Evolutionary conservation across 1,140 invertebrate genomes (phyloP), one percentile per base, ranked within the genome.

Genomic region (Drosophila tani): DNA sequence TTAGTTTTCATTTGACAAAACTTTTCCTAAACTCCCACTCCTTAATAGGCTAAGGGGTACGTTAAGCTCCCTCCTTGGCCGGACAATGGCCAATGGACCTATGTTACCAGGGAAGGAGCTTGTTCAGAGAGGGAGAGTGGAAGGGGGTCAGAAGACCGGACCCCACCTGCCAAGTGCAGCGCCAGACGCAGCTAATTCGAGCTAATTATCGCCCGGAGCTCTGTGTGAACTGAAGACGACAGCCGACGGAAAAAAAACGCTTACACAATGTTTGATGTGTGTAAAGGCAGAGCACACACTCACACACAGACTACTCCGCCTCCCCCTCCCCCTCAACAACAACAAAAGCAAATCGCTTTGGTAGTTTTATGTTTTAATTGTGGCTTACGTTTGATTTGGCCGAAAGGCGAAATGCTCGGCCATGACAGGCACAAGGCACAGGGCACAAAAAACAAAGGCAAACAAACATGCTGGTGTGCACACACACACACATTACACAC

Each of bases 351-450:
- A 50, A 68, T 51, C 68, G 69, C 50, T 68, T 58, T 67, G 67
- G 67, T 77, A 77, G 82, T 84, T 84, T 84, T 80, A 86, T 86
- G 84, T 83, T 86, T 86, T 88, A 86, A 86, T 86, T 86, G 83
- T 88, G 84, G 84, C 83, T 88, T 88, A 88, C 83, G 80, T 86
- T 86, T 86, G 84, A 86, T 86, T 86, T 86, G 81, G 76, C 83
- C 83, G 87, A 74, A 67, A 73, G 83, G 84, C 80, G 57, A 67
- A 73, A 73, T 73, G 43, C 69, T 58, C 71, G 76, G 71, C 63
- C 83, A 82, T 86, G 83, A 88, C 83, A 86, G 84, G 83, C 76
- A 55, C 29, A 55, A 12, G 12, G 32, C 7, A 24, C 40, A 41
- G 15, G 15, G 40, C 40, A 75, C 84, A 86, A 80, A 78, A 86